A percentile compares a stretch with the other conserved stretches of the same genome.
phyloP scores from a whole-genome alignment of 1,140 invertebrate species.

The Limonius californicus region DNA sequence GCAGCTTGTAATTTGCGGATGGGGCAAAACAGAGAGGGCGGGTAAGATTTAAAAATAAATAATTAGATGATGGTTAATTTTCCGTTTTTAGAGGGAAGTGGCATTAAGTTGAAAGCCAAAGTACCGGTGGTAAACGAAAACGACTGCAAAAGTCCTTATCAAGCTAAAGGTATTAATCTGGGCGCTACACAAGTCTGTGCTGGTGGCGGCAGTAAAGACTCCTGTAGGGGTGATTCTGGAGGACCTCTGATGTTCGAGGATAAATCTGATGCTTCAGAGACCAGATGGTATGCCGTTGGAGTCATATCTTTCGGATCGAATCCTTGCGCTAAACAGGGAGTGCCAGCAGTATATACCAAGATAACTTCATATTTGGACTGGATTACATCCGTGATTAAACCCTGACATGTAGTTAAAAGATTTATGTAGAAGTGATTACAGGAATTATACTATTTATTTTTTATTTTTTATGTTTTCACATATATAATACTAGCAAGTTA shows the following conservation, averaged over 20 bases:
- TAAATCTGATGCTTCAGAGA: conserved; percentile 15
- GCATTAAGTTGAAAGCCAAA: conserved; percentile 30
- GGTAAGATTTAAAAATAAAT: too few species aligned
- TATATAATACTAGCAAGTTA: too few species aligned
- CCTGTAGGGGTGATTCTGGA: conserved; percentile 56
- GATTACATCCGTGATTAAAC: conserved; percentile 43
- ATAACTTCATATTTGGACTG: conserved; percentile 53
- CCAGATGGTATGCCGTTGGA: conserved; percentile 44
- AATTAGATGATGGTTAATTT: background rate
- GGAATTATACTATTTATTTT: too few species aligned
- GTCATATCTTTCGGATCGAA: conserved; percentile 57
- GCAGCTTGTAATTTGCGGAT: conserved; percentile 52
- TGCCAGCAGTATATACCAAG: conserved; percentile 57
- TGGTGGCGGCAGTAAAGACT: conserved; percentile 47
- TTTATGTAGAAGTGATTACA: too few species aligned
- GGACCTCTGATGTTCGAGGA: conserved; percentile 53
- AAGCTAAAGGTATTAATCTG: conserved; percentile 15
- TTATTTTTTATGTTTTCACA: too few species aligned
- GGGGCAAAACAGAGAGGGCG: conserved; percentile 54
- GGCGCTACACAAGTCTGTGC: conserved; percentile 47
- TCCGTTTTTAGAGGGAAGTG: conserved; percentile 18
- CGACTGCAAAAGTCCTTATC: conserved; percentile 21
- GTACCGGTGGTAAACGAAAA: conserved; percentile 19
- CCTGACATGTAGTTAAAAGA: too few species aligned
- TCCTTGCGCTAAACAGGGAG: conserved; percentile 42